Conservation (phyloP, 2,797 vertebrate genomes). For the Leucoraja ocellata region DNA sequence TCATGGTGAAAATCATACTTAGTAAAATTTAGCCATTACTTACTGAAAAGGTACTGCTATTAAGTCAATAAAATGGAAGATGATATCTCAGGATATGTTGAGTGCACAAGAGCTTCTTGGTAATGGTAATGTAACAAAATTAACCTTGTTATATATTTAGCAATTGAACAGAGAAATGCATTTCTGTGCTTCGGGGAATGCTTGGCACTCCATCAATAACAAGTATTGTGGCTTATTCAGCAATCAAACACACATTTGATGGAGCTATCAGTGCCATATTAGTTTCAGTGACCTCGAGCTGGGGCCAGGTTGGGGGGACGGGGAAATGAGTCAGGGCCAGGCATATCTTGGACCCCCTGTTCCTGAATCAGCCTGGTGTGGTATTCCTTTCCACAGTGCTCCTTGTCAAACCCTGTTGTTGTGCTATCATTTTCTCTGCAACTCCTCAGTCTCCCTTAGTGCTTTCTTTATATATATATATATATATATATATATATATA, state of each 20-base stretch:
- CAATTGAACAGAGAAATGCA: constrained; percentile 10
- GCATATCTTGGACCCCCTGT: not conserved
- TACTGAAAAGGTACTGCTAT: not conserved
- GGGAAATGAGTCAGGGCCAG: too few relatives aligned
- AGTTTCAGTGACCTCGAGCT: not conserved
- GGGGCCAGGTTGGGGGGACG: not conserved
- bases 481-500: too few relatives aligned
- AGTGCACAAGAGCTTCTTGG: constrained; percentile 31
- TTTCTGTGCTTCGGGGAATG: constrained; percentile 15
- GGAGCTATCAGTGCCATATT: not conserved
- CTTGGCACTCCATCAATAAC: not conserved
- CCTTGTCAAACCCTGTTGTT: too few relatives aligned
- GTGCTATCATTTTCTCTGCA: too few relatives aligned
- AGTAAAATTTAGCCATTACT: constrained; percentile 14
- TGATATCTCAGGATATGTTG: constrained; percentile 10
- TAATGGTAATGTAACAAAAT: constrained; percentile 33
- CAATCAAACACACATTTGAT: not conserved
- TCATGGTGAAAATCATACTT: not conserved
- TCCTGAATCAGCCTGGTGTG: too few relatives aligned
- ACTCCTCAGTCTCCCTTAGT: too few relatives aligned
- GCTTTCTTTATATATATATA: too few relatives aligned
- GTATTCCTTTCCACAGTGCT: not conserved
- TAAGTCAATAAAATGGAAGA: constrained; percentile 33
- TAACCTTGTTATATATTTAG: constrained; percentile 38
- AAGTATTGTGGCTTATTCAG: not conserved